phyloP scores from a whole-genome alignment of 2,888 invertebrate genomes.

The Pollenia griseotomentosa region DNA sequence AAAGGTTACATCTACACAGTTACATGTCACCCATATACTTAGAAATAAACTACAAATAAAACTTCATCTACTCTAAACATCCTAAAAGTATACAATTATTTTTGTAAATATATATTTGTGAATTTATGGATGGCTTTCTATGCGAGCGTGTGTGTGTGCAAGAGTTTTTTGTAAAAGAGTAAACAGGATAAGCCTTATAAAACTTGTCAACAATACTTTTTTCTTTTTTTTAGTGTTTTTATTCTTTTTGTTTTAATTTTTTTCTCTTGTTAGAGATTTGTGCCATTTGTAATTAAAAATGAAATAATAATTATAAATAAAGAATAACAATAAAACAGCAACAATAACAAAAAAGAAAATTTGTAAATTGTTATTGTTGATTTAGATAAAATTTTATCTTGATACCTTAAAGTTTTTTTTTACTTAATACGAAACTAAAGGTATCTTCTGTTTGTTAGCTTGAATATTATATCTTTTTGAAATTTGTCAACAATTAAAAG shows the following conservation, averaged over 20 bases:
- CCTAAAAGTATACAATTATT: constrained; percentile 18
- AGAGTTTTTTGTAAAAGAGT: not conserved
- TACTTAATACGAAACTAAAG: no score
- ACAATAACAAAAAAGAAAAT: not conserved
- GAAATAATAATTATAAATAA: constrained; percentile 18
- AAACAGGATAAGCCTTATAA: constrained; percentile 37
- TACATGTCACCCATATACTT: no score
- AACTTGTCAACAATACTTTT: constrained; percentile 45
- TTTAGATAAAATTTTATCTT: constrained; percentile 7
- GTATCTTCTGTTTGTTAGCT: no score
- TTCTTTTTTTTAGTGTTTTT: constrained; percentile 9
- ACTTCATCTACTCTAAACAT: no score
- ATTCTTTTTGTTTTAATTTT: not conserved
- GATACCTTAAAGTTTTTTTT: not conserved
- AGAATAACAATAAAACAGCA: constrained; percentile 16
- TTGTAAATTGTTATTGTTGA: not conserved
- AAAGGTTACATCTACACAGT: constrained; percentile 25
- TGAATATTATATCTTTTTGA: no score
- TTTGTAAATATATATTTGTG: constrained; percentile 1
- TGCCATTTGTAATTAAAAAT: constrained; percentile 61
- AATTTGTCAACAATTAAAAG: no score
- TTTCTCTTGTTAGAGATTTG: constrained; percentile 50
- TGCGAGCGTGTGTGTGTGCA: not conserved
- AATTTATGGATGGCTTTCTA: not conserved
- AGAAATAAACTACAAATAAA: no score